These are phyloP conservation scores for Onychomys arenicola DNA, from an alignment of 2,797 vertebrate genomes.

Conservation along the genomic window DNA sequence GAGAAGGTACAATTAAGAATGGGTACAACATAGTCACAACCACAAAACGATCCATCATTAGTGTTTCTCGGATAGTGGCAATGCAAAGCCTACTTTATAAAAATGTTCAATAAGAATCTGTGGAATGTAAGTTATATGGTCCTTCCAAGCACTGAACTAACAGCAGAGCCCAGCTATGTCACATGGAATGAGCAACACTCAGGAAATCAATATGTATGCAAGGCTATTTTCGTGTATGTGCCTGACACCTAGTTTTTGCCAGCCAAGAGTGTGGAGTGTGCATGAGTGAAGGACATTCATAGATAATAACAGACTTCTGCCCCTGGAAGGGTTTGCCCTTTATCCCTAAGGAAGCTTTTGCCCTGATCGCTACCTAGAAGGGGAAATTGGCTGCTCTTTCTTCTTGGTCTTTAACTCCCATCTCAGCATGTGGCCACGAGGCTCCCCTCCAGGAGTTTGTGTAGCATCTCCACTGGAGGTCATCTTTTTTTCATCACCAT, in stretches of 20 bases:
- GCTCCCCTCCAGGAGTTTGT: conserved; percentile 69
- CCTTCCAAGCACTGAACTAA: background rate
- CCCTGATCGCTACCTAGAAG: conserved; percentile 55
- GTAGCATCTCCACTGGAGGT: conserved; percentile 72
- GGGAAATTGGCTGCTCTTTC: conserved; percentile 67
- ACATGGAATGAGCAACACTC: background rate
- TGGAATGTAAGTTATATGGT: background rate
- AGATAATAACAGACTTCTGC: conserved; percentile 54
- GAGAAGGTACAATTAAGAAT: background rate
- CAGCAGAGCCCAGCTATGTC: background rate
- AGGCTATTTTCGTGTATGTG: background rate
- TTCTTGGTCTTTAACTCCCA: conserved; percentile 50
- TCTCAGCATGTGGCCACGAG: conserved; percentile 50
- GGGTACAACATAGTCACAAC: background rate
- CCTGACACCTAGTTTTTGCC: background rate
- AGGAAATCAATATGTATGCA: background rate
- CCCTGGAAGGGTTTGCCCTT: conserved; percentile 41
- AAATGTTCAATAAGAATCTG: background rate
- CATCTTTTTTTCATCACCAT: conserved; percentile 86
- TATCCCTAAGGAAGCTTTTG: conserved; percentile 64
- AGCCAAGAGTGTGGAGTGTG: background rate
- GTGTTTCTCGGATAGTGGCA: background rate
- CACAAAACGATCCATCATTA: background rate
- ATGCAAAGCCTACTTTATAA: background rate
- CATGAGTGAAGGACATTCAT: background rate